Percentiles rank a stretch among this genome's conserved stretches.
Evolutionary conservation across 64 coral and sea anemone species (phyloP).

Genomic region (Montipora cactus): DNA sequence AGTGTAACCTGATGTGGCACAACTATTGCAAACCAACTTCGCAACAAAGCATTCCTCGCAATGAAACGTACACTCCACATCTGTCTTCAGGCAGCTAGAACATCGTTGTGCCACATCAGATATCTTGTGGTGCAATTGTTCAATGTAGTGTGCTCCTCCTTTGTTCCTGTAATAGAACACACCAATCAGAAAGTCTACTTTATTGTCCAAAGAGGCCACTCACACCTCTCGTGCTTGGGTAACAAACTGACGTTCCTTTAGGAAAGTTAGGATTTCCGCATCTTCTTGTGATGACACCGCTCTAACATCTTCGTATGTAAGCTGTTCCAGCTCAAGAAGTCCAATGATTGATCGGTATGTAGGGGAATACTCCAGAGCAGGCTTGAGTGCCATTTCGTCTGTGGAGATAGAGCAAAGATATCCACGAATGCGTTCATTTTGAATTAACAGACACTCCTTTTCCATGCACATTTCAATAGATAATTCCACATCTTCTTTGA

Average conservation of each 20-base stretch:
- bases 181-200: not conserved
- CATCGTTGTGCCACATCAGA: not conserved
- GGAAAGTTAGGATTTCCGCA: not conserved
- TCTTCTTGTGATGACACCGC: not conserved
- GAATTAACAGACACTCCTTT: conserved; percentile 36
- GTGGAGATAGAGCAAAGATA: conserved; percentile 58
- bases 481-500: conserved; percentile 47
- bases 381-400: conserved; percentile 54
- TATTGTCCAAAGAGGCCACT: not conserved
- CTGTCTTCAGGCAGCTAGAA: conserved; percentile 26
- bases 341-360: conserved; percentile 4
- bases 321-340: conserved; percentile 18
- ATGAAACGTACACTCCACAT: conserved; percentile 48
- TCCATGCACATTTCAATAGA: conserved; percentile 57
- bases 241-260: too few relatives aligned
- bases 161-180: conserved; percentile 59
- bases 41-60: conserved; percentile 36
- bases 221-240: conserved; percentile 27
- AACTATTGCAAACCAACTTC: conserved; percentile 25
- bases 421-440: not conserved
- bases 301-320: conserved; percentile 23
- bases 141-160: conserved; percentile 31
- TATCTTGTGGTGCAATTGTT: not conserved
- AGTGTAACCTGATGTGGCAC: not conserved
- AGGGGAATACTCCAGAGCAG: conserved; percentile 46